Evolutionary conservation across 1,140 invertebrate genomes (phyloP), one percentile per base, ranked within the genome.

Genomic region (Drosophila baimaii): DNA sequence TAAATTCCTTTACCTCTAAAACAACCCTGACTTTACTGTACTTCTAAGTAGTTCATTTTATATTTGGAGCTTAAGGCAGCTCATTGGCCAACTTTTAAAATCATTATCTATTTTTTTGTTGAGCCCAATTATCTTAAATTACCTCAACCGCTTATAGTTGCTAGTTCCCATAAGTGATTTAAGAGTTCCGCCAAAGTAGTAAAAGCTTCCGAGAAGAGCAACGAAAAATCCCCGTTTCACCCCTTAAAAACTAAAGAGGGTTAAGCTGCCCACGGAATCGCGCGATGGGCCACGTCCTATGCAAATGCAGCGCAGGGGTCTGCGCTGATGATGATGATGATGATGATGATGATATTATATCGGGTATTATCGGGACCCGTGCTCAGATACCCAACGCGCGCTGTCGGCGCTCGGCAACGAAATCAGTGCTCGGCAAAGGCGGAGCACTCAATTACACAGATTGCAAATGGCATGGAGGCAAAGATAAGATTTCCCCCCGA

Each of bases 391-490:
- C 23, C 21, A 52, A 29, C 6, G 23, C 13, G 21, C 1, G 21
- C 23, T 10, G 39, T 43, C 46, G 39, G 35, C 46, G 49, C 47
- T 69, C 64, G 66, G 68, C 65, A 70, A 71, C 68, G 31, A 39
- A 76, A 75, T 76, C 73, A 52, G 71, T 76, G 73, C 61, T 43
- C 39, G 66, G 57, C 31, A 35, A 59, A 68, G 44, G 59, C 58
- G 61, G 70, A 69, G 68, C 79, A 73, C 61, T 88, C 83, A 86
- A 86, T 86, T 86, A 88, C 83, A 76, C 70, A 88, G 83, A 86
- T 86, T 86, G 83, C 71, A 65, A 68, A 29, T 64, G 76, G 78
- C 76, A 88, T 70, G 76, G 77, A 58, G 79, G 62, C 17, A 58
- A 41, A 85, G 81, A 85, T 85, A 85, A 85, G 81, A 78, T 81